A percentile compares a stretch with the other conserved stretches of the same genome.
phyloP scores from a whole-genome alignment of 2,113 vertebrate genomes.

The Hippocampus mohnikei region DNA sequence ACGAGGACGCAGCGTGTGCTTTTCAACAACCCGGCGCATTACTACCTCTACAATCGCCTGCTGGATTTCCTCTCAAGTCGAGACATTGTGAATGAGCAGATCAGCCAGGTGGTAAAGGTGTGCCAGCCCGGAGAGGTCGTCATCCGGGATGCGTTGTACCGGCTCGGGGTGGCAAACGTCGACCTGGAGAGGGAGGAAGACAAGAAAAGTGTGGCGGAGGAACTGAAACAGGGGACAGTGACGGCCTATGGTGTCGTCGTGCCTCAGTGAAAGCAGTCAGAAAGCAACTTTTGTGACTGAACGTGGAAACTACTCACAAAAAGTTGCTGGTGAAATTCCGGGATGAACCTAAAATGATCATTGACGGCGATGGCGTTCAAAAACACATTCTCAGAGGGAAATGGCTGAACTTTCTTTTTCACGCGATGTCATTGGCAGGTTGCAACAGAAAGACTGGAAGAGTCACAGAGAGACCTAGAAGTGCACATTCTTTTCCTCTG shows the following conservation, averaged over 20 bases:
- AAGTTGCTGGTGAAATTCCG: not conserved
- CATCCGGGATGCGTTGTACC: constrained; percentile 89
- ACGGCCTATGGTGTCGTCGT: constrained; percentile 52
- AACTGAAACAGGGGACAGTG: constrained; percentile 58
- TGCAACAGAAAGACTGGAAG: no score
- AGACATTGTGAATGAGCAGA: constrained; percentile 90
- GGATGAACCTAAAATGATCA: no score
- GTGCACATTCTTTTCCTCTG: no score
- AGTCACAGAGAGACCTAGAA: no score
- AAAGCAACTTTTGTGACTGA: not conserved
- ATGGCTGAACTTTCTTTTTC: no score
- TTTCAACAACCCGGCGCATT: constrained; percentile 90
- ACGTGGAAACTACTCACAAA: not conserved
- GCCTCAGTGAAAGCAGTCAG: constrained; percentile 9
- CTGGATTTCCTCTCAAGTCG: constrained; percentile 91
- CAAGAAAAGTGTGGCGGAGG: constrained; percentile 52
- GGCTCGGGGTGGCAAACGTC: constrained; percentile 93
- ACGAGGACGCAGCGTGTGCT: constrained; percentile 68
- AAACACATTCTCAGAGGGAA: no score
- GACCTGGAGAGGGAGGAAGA: constrained; percentile 80
- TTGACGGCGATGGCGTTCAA: no score
- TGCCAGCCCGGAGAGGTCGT: constrained; percentile 95
- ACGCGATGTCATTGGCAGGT: no score
- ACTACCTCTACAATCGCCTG: constrained; percentile 96
- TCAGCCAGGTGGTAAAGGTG: constrained; percentile 84